Percentiles rank a stretch among this genome's conserved stretches.
These are phyloP conservation scores for Formica aserva DNA, from an alignment of 2,888 invertebrate species.

Conservation along the genomic window DNA sequence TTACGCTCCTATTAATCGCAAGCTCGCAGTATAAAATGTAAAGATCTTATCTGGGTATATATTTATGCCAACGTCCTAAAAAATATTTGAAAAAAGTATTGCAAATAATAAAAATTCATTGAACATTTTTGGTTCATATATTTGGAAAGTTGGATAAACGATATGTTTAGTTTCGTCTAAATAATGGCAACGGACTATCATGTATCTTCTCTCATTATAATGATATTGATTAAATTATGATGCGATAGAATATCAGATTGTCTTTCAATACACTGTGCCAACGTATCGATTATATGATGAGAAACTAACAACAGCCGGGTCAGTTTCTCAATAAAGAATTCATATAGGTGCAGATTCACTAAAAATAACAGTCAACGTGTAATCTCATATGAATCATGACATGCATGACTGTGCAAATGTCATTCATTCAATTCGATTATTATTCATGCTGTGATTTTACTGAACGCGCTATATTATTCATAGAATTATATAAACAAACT, in stretches of 20 bases:
- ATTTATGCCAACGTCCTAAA: not conserved
- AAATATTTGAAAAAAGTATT: not conserved
- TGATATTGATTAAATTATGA: slow-evolving; percentile 21
- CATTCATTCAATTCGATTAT: not conserved
- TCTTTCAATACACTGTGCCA: not conserved
- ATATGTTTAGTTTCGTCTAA: not conserved
- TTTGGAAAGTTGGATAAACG: not conserved
- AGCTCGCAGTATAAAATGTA: not conserved
- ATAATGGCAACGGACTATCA: slow-evolving; percentile 9
- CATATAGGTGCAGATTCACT: not conserved
- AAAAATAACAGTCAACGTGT: not conserved
- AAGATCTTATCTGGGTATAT: not conserved
- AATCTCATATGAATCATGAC: slow-evolving; percentile 20
- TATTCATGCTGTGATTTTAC: not conserved
- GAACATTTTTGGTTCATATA: not conserved
- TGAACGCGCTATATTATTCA: slow-evolving; percentile 19
- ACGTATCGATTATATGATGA: slow-evolving; percentile 9
- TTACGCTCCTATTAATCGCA: not conserved
- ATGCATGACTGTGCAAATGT: not conserved
- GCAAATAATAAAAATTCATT: not conserved
- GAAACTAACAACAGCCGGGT: not conserved
- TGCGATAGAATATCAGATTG: not conserved
- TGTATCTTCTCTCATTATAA: slow-evolving; percentile 15
- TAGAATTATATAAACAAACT: slow-evolving; percentile 21
- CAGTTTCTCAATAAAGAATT: slow-evolving; percentile 29